Conservation (phyloP, 2,797 vertebrate species). For the Streptopelia turtur region DNA sequence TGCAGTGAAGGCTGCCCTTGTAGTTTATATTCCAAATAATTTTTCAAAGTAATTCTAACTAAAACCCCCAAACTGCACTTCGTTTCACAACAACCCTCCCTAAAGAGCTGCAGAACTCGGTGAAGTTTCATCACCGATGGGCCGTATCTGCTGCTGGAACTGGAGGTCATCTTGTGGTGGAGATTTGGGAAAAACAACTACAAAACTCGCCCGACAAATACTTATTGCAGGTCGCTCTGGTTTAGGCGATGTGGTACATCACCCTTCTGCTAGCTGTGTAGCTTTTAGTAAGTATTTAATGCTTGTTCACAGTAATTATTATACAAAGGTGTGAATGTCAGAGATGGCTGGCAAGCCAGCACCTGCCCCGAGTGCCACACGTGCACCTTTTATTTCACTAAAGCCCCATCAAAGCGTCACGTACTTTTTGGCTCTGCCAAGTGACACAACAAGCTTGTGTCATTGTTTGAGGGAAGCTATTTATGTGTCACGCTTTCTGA, state of each 20-base stretch:
- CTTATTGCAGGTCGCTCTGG: not conserved
- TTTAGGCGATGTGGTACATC: accelerated
- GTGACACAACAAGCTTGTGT: not conserved
- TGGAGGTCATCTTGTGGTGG: accelerated
- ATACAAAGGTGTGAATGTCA: not conserved
- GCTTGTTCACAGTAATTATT: not conserved
- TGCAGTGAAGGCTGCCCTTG: not conserved
- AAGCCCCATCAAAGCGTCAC: not conserved
- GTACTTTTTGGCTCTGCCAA: not conserved
- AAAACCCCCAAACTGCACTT: not conserved
- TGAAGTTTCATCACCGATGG: not conserved
- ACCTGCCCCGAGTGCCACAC: not conserved
- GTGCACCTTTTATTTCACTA: not conserved
- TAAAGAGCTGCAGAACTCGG: too few relatives aligned
- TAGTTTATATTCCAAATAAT: not conserved
- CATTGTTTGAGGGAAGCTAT: not conserved
- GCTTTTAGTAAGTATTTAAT: not conserved
- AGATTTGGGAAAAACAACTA: not conserved
- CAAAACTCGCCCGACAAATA: accelerated
- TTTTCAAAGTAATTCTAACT: not conserved
- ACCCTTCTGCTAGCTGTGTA: not conserved
- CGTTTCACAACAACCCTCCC: not conserved
- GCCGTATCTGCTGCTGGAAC: not conserved
- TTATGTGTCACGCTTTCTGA: not conserved
- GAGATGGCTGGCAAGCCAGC: not conserved